These are phyloP conservation scores for Ceratoteleas bidentatus DNA, from an alignment of 1,140 invertebrate species.

Conservation along the genomic window DNA sequence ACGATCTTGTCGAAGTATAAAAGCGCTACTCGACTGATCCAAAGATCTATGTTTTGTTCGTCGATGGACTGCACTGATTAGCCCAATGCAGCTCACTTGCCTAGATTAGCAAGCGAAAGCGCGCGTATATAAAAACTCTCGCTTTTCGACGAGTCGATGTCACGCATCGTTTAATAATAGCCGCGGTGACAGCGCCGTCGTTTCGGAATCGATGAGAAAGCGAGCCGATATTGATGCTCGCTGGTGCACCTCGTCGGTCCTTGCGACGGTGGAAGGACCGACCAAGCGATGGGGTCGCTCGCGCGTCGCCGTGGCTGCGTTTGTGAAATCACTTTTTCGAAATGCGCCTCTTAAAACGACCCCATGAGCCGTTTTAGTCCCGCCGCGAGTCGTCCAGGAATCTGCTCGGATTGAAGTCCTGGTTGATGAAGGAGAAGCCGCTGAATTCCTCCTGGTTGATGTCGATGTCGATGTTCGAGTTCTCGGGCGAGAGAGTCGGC, in stretches of 20 bases:
- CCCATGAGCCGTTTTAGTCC: constrained; percentile 64
- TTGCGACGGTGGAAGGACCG: constrained; percentile 5
- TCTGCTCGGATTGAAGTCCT: constrained; percentile 91
- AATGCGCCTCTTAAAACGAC: too few relatives aligned
- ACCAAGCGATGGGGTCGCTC: constrained; percentile 17
- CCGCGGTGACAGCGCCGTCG: constrained; percentile 50
- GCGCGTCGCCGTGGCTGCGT: constrained; percentile 6
- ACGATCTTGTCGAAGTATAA: constrained; percentile 4
- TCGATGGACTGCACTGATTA: constrained; percentile 7
- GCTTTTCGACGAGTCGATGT: constrained; percentile 57
- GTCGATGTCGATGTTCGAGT: constrained; percentile 92
- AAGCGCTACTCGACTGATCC: constrained; percentile 11
- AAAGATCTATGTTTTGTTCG: constrained; percentile 4
- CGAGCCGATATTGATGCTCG: constrained; percentile 37
- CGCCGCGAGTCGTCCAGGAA: constrained; percentile 83
- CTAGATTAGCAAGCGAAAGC: constrained; percentile 20
- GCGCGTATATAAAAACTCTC: constrained; percentile 31
- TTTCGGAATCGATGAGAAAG: constrained; percentile 46
- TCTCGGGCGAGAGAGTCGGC: constrained; percentile 96
- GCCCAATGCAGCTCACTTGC: too few relatives aligned
- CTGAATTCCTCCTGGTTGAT: constrained; percentile 99
- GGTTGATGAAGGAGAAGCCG: constrained; percentile 98
- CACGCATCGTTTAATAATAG: constrained; percentile 60
- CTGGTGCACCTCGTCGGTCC: constrained; percentile 15
- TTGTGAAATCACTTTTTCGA: too few relatives aligned